phyloP scores from a whole-genome alignment of 2,113 vertebrate species.

The Albula goreensis region DNA sequence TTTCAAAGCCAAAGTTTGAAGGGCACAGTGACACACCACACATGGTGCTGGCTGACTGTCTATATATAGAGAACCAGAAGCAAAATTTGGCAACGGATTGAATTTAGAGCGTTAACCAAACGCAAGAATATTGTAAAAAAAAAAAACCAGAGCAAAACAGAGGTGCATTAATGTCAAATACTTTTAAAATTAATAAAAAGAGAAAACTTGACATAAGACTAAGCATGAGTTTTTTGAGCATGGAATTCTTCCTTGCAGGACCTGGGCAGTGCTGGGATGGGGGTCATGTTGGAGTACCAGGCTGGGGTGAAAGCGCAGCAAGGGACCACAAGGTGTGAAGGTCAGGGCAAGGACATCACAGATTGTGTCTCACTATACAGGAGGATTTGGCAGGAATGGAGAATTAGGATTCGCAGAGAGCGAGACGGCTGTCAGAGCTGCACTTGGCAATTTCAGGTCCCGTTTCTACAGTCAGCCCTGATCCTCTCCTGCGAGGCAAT shows the following conservation, averaged over 20 bases:
- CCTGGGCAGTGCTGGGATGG: too few species aligned
- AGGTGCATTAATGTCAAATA: background rate
- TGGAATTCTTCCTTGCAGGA: background rate
- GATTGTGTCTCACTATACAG: background rate
- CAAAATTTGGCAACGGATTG: slow-evolving; percentile 47
- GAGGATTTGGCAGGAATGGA: background rate
- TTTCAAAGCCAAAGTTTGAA: slow-evolving; percentile 59
- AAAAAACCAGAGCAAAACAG: background rate
- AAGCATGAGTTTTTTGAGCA: background rate
- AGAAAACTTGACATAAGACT: background rate
- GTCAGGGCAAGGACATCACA: background rate
- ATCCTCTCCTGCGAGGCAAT: background rate
- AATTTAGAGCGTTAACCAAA: slow-evolving; percentile 38
- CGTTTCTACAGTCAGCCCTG: background rate
- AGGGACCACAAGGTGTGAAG: background rate
- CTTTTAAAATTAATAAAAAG: too few species aligned
- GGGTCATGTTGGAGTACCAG: background rate
- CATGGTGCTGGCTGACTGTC: slow-evolving; percentile 55
- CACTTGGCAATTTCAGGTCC: background rate
- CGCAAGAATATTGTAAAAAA: background rate
- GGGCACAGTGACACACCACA: slow-evolving; percentile 70
- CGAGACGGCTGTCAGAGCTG: background rate
- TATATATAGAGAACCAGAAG: slow-evolving; percentile 69
- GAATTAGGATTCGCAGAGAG: background rate
- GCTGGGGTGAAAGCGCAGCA: background rate